Evolutionary conservation across 2,888 invertebrate species (phyloP), one percentile per base, ranked within the genome.

Genomic region (Hemicrepidius hirtus): DNA sequence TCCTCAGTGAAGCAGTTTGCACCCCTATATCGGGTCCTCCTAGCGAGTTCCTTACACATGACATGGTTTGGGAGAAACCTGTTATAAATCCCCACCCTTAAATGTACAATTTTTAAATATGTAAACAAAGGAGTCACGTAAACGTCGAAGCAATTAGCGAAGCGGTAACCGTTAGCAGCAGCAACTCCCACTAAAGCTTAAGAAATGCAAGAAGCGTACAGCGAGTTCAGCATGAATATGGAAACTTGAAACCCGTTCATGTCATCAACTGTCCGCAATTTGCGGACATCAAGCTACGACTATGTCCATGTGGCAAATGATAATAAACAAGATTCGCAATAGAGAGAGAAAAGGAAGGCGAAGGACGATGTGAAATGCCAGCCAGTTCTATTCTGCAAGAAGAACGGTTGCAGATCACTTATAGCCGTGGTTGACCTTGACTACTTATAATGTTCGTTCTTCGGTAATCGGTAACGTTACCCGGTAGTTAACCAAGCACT

Each of bases 341-440:
- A 21, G 24, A 60, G 41, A 60, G 41, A 3, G 41, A 67, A 50
- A 13, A 57, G 35, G 28, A 49, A 32, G 35, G 20, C 32, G 49
- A 35, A 46, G 46, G 59, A 18, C 21, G 44, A 44, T 13, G n/a
- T n/a, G 57, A 46, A 35, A 50, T 37, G 44, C 46, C 44, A 46
- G 44, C 46, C 44, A 46, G 44, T 70, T 55, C 44, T 63, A 3
- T 69, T 63, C 12, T 35, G 21, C 40, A 53, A n/a, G 53, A 62
- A 60, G 59, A 68, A 71, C 71, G 46, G 65, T 67, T 67, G 66
- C 72, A 18, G 63, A 69, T 73, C 73, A 69, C 59, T 69, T 66
- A 67, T 72, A 68, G 57, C 69, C 73, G 67, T 62, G 40, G 71
- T 73, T 75, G 74, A 74, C 76, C 76, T 76, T 76, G 75, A 70